Base-by-base conservation (phyloP, 2,888 invertebrate genomes). In the Drymonia ruficornis region DNA sequence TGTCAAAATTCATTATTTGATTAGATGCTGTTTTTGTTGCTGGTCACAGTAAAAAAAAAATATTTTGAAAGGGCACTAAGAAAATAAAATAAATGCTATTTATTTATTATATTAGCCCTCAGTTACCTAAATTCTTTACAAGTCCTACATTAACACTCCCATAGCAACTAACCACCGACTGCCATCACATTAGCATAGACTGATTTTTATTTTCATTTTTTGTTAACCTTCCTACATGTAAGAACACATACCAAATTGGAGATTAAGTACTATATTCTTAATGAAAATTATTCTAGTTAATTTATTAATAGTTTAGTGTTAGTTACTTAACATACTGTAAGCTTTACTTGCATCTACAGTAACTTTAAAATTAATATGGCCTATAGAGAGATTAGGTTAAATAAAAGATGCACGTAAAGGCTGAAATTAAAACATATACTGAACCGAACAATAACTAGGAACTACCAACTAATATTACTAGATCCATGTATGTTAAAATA, bases 201-300 rank as follows among this genome's bases (percentile, higher is more conserved):
- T 91, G 89, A 83, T 72, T 62, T 68, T 65, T 29, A 23, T 44
- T 28, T 29, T 82, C 76, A 82, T 88, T 86, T 18, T 86, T 18
- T 89, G 87, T 88, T 86, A 65, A 77, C 61, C 71, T 77, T 78
- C 50, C 46, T 66, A 56, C 50, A 48, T 45, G 40, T 87, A 88
- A 86, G 83, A 16, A 81, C 76, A 74, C 76, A 86, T 89, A 91
- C 91, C 91, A 91, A 91, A 91, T 84, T 79, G 70, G 76, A 80
- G 50, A 71, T 70, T 72, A 64, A 61, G 50, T 54, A 56, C 8
- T n/a, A 31, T 44, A 44, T 23, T 18, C 34, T 52, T 52, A 51
- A 53, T 43, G 52, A 50, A 53, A 59, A 53, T 28, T 44, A 43
- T 68, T 68, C 57, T 55, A 50, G 48, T 70, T 66, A 69, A 60